Evolutionary conservation across 2,113 vertebrate species (phyloP).

Genomic region (Donacobius atricapilla): DNA sequence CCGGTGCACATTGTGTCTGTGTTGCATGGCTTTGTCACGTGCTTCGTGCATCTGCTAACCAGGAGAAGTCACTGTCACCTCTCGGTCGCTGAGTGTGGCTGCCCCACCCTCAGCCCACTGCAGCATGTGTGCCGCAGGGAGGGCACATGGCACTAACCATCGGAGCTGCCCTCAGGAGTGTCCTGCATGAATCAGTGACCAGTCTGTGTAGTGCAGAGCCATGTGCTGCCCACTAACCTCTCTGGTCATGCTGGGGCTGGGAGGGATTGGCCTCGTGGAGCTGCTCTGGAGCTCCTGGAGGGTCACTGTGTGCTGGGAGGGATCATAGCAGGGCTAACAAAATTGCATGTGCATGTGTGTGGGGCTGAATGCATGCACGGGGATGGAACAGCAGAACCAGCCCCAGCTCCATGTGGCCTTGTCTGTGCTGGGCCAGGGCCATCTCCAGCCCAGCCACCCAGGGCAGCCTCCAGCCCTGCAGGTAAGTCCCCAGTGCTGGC

Average conservation of each 20-base stretch:
- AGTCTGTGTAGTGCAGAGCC: not conserved
- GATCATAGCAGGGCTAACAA: not conserved
- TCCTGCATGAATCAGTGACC: slow-evolving; percentile 58
- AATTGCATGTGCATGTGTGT: not conserved
- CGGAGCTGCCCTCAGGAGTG: not conserved
- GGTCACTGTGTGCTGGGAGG: not conserved
- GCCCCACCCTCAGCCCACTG: not conserved
- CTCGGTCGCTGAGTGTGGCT: not conserved
- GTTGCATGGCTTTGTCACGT: slow-evolving; percentile 64
- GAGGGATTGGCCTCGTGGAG: not conserved
- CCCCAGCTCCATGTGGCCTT: accelerated
- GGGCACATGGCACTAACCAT: not conserved
- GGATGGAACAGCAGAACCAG: not conserved
- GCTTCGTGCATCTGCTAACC: slow-evolving; percentile 22
- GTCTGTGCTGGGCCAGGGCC: not conserved
- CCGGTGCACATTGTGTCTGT: not conserved
- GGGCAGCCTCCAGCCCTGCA: not conserved
- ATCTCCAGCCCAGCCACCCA: not conserved
- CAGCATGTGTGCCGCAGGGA: not conserved
- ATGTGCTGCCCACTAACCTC: not conserved
- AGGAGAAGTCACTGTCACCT: not conserved
- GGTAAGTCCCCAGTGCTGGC: not conserved
- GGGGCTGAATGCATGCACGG: not conserved
- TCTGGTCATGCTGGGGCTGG: not conserved
- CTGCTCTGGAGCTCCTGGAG: not conserved